Conservation (phyloP, 2,888 invertebrate species). For the Amblyjoppa fuscipennis region DNA sequence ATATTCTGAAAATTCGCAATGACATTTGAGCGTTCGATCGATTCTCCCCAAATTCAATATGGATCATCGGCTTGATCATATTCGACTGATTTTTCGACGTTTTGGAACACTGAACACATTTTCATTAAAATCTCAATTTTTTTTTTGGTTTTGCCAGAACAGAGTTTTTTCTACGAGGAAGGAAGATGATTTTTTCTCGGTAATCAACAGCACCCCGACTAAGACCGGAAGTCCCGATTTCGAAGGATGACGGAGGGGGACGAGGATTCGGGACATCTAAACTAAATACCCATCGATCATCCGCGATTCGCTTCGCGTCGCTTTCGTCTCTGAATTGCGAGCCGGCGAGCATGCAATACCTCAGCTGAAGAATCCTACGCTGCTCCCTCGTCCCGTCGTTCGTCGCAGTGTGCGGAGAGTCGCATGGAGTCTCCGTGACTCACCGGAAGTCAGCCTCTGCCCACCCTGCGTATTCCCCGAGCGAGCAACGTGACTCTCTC, state of each 20-base stretch:
- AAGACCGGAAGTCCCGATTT: background rate
- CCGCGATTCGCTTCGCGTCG: conserved; percentile 51
- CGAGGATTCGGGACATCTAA: background rate
- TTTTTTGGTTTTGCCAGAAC: no score
- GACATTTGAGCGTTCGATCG: no score
- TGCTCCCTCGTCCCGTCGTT: conserved; percentile 29
- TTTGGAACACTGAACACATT: no score
- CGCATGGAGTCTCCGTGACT: conserved; percentile 77
- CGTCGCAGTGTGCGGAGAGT: conserved; percentile 24
- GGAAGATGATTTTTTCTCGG: no score
- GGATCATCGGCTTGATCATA: no score
- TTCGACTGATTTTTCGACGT: no score
- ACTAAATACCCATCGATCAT: conserved; percentile 46
- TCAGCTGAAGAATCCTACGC: conserved; percentile 58
- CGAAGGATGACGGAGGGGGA: background rate
- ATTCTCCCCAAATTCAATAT: no score
- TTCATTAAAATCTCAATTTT: no score
- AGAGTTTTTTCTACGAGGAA: no score
- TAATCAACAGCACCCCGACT: no score
- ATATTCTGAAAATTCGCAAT: no score
- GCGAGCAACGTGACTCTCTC: conserved; percentile 38
- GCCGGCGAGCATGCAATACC: conserved; percentile 45
- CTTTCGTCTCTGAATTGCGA: conserved; percentile 27
- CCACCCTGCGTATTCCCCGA: conserved; percentile 75
- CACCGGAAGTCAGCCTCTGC: conserved; percentile 82